Evolutionary conservation across 2,113 vertebrate species (phyloP).

Genomic region (Paracyprichromis sp.): DNA sequence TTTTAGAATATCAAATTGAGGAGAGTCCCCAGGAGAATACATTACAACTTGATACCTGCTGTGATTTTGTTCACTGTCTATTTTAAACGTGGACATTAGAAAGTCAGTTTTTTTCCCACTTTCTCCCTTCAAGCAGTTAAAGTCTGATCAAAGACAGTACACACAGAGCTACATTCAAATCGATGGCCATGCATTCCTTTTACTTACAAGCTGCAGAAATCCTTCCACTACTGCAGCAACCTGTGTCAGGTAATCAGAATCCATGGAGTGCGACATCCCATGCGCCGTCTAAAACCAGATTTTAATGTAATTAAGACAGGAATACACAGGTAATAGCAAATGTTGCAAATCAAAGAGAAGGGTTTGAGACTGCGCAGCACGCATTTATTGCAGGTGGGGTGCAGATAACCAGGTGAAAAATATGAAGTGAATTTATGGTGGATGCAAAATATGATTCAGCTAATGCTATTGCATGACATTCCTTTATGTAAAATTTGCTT

Average conservation of each 20-base stretch:
- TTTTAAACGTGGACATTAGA: not conserved
- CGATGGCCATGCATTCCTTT: not conserved
- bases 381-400: not conserved
- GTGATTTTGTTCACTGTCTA: conserved; percentile 5
- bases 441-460: not conserved
- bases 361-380: not conserved
- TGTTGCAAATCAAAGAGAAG: not conserved
- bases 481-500: not conserved
- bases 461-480: not conserved
- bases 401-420: not conserved
- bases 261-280: not conserved
- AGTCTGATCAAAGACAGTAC: not conserved
- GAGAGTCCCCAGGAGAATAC: not conserved
- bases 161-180: not conserved
- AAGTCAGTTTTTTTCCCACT: not conserved
- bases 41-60: conserved; percentile 2
- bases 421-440: not conserved
- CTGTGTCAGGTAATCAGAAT: not conserved
- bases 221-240: not conserved
- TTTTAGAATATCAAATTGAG: not conserved
- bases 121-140: not conserved
- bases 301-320: not conserved
- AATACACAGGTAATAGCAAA: not conserved
- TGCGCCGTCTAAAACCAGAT: rapidly evolving
- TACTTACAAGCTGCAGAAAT: not conserved